These are phyloP conservation scores for Caloenas nicobarica DNA, from an alignment of 2,113 vertebrate genomes.

Conservation along the genomic window DNA sequence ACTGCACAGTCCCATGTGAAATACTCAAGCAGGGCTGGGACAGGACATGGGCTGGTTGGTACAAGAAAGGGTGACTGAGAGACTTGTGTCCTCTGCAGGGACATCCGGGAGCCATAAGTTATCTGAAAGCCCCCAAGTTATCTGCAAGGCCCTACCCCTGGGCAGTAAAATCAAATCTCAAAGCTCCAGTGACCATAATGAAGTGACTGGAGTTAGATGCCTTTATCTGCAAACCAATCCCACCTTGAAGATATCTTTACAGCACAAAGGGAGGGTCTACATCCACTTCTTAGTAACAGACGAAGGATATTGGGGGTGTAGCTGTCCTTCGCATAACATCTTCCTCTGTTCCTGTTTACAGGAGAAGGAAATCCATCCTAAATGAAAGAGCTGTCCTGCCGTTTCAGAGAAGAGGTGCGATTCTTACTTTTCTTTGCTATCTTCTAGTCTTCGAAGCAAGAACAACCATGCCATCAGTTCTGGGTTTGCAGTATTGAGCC, in stretches of 20 bases:
- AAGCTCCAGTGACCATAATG: background rate
- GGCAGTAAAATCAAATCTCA: background rate
- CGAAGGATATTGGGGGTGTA: background rate
- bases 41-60: background rate
- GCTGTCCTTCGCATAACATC: background rate
- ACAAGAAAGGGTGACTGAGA: background rate
- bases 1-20: background rate
- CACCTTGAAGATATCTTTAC: background rate
- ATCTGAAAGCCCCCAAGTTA: background rate
- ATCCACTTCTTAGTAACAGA: background rate
- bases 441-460: background rate
- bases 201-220: background rate
- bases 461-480: background rate
- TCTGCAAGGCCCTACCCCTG: no score
- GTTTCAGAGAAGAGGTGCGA: background rate
- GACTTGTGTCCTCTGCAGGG: background rate
- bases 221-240: background rate
- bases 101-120: background rate
- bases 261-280: background rate
- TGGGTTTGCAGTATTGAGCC: background rate
- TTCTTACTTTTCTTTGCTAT: background rate
- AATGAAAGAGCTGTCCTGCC: background rate
- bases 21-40: background rate
- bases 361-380: background rate
- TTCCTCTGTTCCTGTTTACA: fast-evolving